phyloP scores from a whole-genome alignment of 2,113 vertebrate genomes.

The Serilophus lunatus region DNA sequence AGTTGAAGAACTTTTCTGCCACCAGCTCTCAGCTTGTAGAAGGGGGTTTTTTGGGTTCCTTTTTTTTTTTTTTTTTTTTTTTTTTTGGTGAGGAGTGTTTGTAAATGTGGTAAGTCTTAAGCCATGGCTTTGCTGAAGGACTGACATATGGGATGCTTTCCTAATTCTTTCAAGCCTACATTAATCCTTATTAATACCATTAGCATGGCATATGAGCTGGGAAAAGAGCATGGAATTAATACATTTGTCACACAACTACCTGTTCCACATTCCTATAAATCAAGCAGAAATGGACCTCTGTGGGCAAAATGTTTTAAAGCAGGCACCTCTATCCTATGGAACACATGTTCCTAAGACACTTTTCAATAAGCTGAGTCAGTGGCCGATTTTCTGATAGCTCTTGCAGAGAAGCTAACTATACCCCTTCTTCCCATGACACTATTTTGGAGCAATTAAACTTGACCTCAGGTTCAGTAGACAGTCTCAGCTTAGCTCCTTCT shows the following conservation, averaged over 20 bases:
- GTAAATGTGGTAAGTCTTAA: background rate
- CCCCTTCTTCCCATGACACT: background rate
- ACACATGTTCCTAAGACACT: background rate
- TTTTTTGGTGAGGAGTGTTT: background rate
- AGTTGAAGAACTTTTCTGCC: background rate
- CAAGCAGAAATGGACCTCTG: background rate
- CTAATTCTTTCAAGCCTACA: conserved; percentile 26
- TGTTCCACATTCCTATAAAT: background rate
- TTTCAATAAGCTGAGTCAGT: background rate
- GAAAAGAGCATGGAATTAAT: background rate
- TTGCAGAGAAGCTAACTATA: background rate
- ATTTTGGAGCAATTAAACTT: background rate
- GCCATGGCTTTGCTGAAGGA: background rate
- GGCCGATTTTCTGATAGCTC: background rate
- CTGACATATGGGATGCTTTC: background rate
- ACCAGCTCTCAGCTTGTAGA: background rate
- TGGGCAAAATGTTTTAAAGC: background rate
- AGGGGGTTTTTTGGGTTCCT: background rate
- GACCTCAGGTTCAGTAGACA: background rate
- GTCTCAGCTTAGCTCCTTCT: background rate
- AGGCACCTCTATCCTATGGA: background rate
- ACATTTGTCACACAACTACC: background rate
- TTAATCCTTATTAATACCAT: conserved; percentile 45
- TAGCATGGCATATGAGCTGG: background rate
- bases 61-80: background rate